Evolutionary conservation across 2,888 invertebrate species (phyloP).

Genomic region (Amphipyra berbera): DNA sequence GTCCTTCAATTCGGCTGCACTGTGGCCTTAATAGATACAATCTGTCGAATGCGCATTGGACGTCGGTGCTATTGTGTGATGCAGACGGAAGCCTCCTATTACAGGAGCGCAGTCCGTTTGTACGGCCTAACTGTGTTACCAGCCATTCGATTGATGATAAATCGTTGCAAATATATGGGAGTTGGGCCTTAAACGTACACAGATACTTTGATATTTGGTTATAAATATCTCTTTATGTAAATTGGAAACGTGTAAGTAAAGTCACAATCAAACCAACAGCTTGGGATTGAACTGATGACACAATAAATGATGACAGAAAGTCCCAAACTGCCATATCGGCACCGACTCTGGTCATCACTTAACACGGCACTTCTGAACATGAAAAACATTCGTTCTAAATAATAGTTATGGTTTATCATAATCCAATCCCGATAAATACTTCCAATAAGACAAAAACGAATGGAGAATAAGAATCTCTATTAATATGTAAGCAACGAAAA

Average conservation of each 20-base stretch:
- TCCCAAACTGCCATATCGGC: too few species aligned
- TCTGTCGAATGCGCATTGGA: conserved; percentile 58
- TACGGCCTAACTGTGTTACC: conserved; percentile 59
- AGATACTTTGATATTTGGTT: conserved; percentile 20
- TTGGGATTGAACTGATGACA: too few species aligned
- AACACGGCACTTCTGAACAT: too few species aligned
- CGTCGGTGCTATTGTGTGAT: conserved; percentile 56
- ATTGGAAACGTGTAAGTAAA: too few species aligned
- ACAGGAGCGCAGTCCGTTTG: conserved; percentile 67
- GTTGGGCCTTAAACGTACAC: background rate
- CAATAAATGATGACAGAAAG: too few species aligned
- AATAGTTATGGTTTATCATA: background rate
- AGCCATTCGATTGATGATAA: conserved; percentile 53
- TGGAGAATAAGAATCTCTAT: conserved; percentile 8
- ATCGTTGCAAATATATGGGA: conserved; percentile 30
- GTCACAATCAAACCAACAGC: too few species aligned
- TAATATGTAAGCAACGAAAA: conserved; percentile 45
- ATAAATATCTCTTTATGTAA: background rate
- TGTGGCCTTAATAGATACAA: conserved; percentile 60
- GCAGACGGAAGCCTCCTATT: conserved; percentile 59
- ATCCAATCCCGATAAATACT: background rate
- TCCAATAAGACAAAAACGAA: conserved; percentile 2
- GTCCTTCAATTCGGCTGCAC: conserved; percentile 46
- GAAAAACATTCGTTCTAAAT: too few species aligned
- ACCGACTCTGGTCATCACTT: too few species aligned